These are phyloP conservation scores for Bufotes viridis DNA, from an alignment of 2,797 vertebrate species.

Conservation along the genomic window DNA sequence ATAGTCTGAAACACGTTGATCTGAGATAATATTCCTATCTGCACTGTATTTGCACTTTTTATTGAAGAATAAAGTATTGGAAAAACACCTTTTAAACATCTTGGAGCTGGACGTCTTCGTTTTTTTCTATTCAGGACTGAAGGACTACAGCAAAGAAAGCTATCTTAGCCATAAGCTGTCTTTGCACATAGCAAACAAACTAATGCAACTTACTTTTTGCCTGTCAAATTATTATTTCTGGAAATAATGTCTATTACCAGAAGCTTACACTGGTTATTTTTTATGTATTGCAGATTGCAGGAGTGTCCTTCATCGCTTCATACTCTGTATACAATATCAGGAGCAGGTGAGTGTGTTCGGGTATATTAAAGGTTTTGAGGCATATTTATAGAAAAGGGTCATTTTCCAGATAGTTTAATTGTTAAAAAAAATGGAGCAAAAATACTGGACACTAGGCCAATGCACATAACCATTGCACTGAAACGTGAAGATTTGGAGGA, in stretches of 20 bases:
- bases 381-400: background rate
- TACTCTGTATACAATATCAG: conserved; percentile 83
- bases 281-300: conserved; percentile 79
- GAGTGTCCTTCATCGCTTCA: conserved; percentile 84
- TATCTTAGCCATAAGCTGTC: background rate
- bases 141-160: too few relatives aligned
- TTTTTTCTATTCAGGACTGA: too few relatives aligned
- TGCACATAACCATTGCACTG: background rate
- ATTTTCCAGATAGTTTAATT: background rate
- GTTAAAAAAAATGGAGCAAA: background rate
- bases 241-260: background rate
- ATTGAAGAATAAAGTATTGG: too few relatives aligned
- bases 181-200: background rate
- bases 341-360: conserved; percentile 77
- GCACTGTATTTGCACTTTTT: too few relatives aligned
- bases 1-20: too few relatives aligned
- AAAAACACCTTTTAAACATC: too few relatives aligned
- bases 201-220: background rate
- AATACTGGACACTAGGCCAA: background rate
- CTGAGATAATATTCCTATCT: too few relatives aligned
- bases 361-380: background rate
- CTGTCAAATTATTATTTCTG: background rate
- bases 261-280: background rate
- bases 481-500: background rate
- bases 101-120: too few relatives aligned